A percentile compares a stretch with the other conserved stretches of the same genome.
phyloP scores from a whole-genome alignment of 2,888 invertebrate species.

The Eupithecia centaureata region DNA sequence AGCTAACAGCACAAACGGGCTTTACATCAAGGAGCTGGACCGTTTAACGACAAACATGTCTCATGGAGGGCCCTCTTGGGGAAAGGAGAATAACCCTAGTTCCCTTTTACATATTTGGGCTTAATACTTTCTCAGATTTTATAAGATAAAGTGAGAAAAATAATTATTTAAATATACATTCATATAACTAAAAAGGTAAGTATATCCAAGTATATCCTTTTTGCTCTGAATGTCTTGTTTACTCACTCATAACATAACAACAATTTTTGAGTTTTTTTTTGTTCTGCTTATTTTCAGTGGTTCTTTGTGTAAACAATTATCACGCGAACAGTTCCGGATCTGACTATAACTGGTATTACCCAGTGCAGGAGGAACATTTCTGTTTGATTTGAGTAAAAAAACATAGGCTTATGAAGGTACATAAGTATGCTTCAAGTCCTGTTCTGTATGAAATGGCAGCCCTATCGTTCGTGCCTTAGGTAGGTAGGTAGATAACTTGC shows the following conservation, averaged over 20 bases:
- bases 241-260: no score
- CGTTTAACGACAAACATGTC: conserved; percentile 21
- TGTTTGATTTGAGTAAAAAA: no score
- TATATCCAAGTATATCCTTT: no score
- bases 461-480: background rate
- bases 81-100: background rate
- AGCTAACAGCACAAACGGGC: conserved; percentile 5
- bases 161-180: no score
- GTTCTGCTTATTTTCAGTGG: no score
- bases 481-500: background rate
- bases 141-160: background rate
- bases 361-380: no score
- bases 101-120: background rate
- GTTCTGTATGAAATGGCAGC: background rate
- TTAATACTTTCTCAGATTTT: background rate
- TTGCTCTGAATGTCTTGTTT: no score
- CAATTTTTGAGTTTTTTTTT: no score
- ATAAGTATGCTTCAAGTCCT: background rate
- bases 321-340: no score
- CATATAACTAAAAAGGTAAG: no score
- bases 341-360: no score
- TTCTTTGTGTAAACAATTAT: no score
- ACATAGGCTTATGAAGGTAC: background rate
- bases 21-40: conserved; percentile 13
- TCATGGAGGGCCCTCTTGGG: conserved; percentile 5